phyloP scores from a whole-genome alignment of 2,888 invertebrate genomes.

The Scrobipalpa atriplicella region DNA sequence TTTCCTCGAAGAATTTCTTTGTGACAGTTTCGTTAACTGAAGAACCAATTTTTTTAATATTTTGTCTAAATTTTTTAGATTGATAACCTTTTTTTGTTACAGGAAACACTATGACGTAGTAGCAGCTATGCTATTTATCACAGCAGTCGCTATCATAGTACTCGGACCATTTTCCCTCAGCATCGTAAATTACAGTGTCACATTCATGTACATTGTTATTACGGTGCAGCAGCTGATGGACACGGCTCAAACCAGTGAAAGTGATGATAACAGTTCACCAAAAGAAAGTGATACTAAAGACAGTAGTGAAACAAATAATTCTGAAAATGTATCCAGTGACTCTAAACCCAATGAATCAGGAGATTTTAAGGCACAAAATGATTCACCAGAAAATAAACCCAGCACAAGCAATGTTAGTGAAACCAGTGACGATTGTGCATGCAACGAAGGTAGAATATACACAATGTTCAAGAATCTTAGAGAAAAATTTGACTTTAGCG shows the following conservation, averaged over 20 bases:
- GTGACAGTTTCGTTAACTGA: too few relatives aligned
- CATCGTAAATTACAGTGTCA: slow-evolving; percentile 83
- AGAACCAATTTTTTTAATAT: too few relatives aligned
- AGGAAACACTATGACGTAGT: slow-evolving; percentile 76
- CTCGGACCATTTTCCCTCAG: slow-evolving; percentile 84
- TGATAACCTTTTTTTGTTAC: slow-evolving; percentile 46
- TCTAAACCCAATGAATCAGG: not conserved
- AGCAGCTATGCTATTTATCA: slow-evolving; percentile 73
- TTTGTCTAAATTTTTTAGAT: too few relatives aligned
- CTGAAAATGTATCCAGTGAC: slow-evolving; percentile 30
- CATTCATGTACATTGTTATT: slow-evolving; percentile 78
- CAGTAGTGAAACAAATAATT: slow-evolving; percentile 29
- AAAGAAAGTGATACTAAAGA: slow-evolving; percentile 27
- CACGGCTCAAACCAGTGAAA: slow-evolving; percentile 32
- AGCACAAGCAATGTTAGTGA: slow-evolving; percentile 24
- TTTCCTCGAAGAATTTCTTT: too few relatives aligned
- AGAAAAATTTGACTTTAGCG: slow-evolving; percentile 64
- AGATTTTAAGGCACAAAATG: slow-evolving; percentile 15
- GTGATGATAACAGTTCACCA: slow-evolving; percentile 23
- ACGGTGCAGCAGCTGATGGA: slow-evolving; percentile 82
- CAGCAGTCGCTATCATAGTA: slow-evolving; percentile 80
- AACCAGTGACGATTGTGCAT: slow-evolving; percentile 52
- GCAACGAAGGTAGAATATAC: slow-evolving; percentile 67
- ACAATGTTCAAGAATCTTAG: slow-evolving; percentile 60
- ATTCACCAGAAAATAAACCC: not conserved